These are phyloP conservation scores for Ecliptopera silaceata DNA, from an alignment of 2,888 invertebrate species.

Conservation along the genomic window DNA sequence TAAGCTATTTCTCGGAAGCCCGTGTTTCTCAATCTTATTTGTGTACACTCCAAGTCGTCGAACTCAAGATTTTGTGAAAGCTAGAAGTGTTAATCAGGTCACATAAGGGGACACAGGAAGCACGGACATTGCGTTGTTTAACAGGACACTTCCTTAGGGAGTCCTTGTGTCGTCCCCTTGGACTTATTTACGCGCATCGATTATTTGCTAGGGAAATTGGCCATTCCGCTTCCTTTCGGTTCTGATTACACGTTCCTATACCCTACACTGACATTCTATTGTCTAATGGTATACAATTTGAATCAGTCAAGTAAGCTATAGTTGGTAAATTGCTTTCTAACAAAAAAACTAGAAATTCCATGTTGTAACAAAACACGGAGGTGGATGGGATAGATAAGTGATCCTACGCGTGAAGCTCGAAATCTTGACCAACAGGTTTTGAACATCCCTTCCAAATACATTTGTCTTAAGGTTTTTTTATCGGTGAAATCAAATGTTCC, in stretches of 20 bases:
- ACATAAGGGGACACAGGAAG: constrained; percentile 70
- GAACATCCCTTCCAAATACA: constrained; percentile 19
- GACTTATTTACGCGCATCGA: constrained; percentile 46
- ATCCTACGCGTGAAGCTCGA: neutral
- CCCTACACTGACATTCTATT: constrained; percentile 3
- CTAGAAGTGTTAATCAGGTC: constrained; percentile 57
- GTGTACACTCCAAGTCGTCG: constrained; percentile 24
- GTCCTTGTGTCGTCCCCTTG: constrained; percentile 47
- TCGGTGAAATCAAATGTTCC: constrained; percentile 58
- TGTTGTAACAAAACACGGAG: neutral
- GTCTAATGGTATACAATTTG: constrained; percentile 9
- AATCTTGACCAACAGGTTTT: constrained; percentile 23
- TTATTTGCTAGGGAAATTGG: constrained; percentile 48
- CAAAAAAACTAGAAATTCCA: neutral
- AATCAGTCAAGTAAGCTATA: neutral
- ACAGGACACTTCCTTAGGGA: constrained; percentile 74
- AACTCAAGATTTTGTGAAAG: constrained; percentile 48
- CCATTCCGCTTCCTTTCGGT: constrained; percentile 34
- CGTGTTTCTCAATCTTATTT: constrained; percentile 4
- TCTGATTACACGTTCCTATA: constrained; percentile 21
- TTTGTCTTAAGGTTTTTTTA: constrained; percentile 39
- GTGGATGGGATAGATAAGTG: neutral
- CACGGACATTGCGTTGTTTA: constrained; percentile 73
- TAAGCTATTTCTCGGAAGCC: neutral
- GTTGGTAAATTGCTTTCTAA: neutral